A percentile compares a stretch with the other conserved stretches of the same genome.
phyloP scores from a whole-genome alignment of 2,888 invertebrate genomes.

The Tachystola acroxantha region DNA sequence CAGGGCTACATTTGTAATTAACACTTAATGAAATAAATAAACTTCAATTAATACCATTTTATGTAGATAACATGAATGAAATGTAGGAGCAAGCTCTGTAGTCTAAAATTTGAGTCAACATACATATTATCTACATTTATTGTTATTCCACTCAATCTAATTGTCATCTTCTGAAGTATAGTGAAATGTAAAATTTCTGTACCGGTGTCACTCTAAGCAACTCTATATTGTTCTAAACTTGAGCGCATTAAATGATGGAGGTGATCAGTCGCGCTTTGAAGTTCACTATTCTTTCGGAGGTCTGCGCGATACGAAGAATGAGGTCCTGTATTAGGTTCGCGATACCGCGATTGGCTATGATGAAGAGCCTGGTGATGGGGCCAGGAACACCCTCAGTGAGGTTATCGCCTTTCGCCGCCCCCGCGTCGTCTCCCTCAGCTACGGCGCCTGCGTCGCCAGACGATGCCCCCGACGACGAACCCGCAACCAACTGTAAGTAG shows the following conservation, averaged over 20 bases:
- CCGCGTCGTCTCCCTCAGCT: conserved; percentile 70
- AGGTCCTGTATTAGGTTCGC: conserved; percentile 93
- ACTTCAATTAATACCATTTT: neutral
- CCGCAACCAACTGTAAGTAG: conserved; percentile 85
- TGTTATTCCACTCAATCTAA: no score
- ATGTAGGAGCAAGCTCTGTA: neutral
- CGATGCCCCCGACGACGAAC: conserved; percentile 79
- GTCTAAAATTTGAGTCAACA: neutral
- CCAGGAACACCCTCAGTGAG: conserved; percentile 91
- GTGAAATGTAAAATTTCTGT: conserved; percentile 1
- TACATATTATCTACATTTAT: no score
- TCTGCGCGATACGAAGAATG: conserved; percentile 92
- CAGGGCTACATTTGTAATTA: no score
- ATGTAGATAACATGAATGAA: neutral
- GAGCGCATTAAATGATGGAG: conserved; percentile 86
- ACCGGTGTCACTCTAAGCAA: conserved; percentile 20
- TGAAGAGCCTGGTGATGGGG: conserved; percentile 90
- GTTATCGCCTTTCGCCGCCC: conserved; percentile 80
- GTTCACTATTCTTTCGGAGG: conserved; percentile 94
- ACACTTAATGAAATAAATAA: conserved; percentile 1
- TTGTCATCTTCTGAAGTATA: neutral
- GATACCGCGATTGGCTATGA: conserved; percentile 91
- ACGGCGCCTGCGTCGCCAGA: conserved; percentile 71
- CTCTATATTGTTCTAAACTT: conserved; percentile 47
- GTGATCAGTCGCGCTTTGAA: conserved; percentile 95